Percentiles rank a stretch among this genome's conserved stretches.
Conservation (phyloP, 2,888 invertebrate genomes). For the Ctenicera cuprea region DNA sequence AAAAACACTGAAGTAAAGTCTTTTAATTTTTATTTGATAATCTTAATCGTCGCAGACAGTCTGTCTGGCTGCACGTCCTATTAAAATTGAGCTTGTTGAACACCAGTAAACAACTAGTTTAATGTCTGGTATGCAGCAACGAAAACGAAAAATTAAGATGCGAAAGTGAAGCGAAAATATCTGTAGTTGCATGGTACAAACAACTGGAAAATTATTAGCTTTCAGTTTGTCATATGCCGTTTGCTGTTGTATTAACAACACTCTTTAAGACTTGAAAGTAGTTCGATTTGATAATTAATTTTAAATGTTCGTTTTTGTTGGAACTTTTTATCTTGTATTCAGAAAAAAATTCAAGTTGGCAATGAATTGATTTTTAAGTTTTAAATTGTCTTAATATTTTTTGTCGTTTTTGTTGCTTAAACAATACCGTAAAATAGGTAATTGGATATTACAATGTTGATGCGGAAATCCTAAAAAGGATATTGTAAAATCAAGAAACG, state of each 20-base stretch:
- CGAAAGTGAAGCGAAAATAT: background rate
- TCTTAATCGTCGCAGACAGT: conserved; percentile 26
- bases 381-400: no score
- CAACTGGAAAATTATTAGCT: no score
- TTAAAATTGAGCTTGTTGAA: conserved; percentile 10
- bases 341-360: no score
- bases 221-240: no score
- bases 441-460: background rate
- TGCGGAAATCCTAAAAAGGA: conserved; percentile 6
- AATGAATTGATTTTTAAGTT: no score
- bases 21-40: conserved; percentile 17
- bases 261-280: background rate
- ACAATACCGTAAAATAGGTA: background rate
- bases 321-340: background rate
- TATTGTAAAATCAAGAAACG: background rate
- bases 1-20: conserved; percentile 21
- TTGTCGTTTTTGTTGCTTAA: background rate
- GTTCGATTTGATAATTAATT: background rate
- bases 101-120: conserved; percentile 24
- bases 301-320: background rate
- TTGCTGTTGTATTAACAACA: background rate
- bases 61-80: conserved; percentile 30
- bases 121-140: conserved; percentile 31
- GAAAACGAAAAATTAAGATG: background rate
- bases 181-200: background rate